Conservation (phyloP, 2,888 invertebrate genomes). For the Anagyrus pseudococci region DNA sequence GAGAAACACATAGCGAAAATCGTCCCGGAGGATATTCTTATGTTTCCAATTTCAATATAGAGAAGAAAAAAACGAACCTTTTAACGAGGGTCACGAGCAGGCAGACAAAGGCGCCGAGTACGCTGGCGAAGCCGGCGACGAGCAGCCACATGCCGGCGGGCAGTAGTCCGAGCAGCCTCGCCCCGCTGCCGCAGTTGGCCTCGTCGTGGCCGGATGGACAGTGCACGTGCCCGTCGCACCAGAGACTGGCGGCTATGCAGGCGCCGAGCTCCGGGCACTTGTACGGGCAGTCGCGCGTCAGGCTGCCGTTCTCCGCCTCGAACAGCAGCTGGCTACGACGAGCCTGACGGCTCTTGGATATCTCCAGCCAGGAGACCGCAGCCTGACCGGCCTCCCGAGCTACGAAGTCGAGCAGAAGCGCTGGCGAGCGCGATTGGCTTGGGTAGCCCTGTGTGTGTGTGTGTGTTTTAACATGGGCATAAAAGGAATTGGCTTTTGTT, state of each 20-base stretch:
- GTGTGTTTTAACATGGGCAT: too few species aligned
- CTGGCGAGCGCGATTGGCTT: constrained; percentile 64
- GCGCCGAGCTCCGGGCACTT: constrained; percentile 61
- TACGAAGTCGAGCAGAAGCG: constrained; percentile 73
- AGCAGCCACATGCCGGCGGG: constrained; percentile 57
- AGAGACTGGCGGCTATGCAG: constrained; percentile 60
- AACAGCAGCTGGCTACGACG: constrained; percentile 68
- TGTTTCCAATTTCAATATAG: neutral
- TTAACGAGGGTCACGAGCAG: constrained; percentile 60
- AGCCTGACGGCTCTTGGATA: constrained; percentile 70
- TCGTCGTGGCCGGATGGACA: constrained; percentile 71
- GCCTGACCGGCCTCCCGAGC: constrained; percentile 77
- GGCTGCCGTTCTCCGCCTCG: constrained; percentile 52
- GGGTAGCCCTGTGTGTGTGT: constrained; percentile 50
- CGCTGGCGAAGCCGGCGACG: constrained; percentile 58
- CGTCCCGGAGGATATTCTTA: too few species aligned
- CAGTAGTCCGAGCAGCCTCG: constrained; percentile 67
- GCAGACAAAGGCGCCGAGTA: constrained; percentile 64
- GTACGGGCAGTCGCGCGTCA: constrained; percentile 54
- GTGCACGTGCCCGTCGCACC: constrained; percentile 63
- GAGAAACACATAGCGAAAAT: neutral
- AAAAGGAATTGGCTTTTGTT: too few species aligned
- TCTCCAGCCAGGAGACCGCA: constrained; percentile 81
- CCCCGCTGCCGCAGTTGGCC: constrained; percentile 65
- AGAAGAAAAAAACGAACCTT: constrained; percentile 51